Evolutionary conservation across 1,140 invertebrate species (phyloP).

Genomic region (Drosophila nasuta): DNA sequence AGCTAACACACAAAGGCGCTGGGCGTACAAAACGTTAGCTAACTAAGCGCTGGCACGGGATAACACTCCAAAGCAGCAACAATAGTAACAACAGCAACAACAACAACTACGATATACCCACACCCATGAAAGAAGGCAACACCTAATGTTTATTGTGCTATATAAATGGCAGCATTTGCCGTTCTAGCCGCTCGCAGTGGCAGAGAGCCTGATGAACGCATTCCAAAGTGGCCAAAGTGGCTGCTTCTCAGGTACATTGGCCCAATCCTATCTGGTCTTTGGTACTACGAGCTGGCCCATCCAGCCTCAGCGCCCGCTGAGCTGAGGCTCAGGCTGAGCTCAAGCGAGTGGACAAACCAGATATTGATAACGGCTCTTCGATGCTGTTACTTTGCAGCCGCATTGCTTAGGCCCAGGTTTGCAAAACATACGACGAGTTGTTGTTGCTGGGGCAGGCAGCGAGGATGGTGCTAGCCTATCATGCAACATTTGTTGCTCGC

Average conservation of each 20-base stretch:
- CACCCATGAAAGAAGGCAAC: conserved; percentile 68
- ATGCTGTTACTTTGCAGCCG: conserved; percentile 79
- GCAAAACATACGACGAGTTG: conserved; percentile 14
- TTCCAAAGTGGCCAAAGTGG: conserved; percentile 75
- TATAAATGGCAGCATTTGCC: conserved; percentile 81
- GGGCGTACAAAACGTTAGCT: conserved; percentile 77
- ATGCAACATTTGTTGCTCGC: conserved; percentile 73
- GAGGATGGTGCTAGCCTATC: conserved; percentile 28
- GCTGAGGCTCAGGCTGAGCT: conserved; percentile 29
- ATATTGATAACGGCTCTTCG: conserved; percentile 85
- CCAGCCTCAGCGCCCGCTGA: conserved; percentile 9
- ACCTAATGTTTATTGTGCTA: conserved; percentile 82
- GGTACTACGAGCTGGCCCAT: conserved; percentile 48
- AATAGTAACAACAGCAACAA: conserved; percentile 48
- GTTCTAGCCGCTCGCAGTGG: conserved; percentile 31
- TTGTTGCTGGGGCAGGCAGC: background rate
- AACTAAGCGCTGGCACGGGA: conserved; percentile 78
- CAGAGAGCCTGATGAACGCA: conserved; percentile 61
- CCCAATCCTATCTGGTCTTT: conserved; percentile 70
- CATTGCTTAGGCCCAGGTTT: conserved; percentile 65
- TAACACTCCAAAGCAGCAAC: conserved; percentile 62
- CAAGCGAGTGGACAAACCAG: conserved; percentile 83
- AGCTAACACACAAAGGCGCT: conserved; percentile 54
- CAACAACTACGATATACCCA: conserved; percentile 39
- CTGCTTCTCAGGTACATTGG: conserved; percentile 82